Conservation (phyloP, 2,888 invertebrate genomes). For the Chalcosyrphus nemorum region DNA sequence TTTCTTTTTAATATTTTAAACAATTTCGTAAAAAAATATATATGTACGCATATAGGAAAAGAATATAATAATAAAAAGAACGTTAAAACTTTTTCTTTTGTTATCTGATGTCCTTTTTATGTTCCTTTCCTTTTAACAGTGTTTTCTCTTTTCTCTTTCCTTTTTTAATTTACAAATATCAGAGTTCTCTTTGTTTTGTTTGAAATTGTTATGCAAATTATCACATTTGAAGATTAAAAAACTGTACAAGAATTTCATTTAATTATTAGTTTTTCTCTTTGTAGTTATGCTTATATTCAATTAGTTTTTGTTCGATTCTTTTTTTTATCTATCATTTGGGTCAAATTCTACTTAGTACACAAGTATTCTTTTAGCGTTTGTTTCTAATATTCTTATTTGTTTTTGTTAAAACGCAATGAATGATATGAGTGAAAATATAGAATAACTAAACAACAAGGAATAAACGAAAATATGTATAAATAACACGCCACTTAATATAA, state of each 20-base stretch:
- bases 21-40: conserved; percentile 72
- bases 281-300: conserved; percentile 25
- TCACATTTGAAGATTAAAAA: conserved; percentile 64
- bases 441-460: conserved; percentile 48
- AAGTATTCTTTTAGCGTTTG: conserved; percentile 46
- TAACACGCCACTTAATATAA: conserved; percentile 66
- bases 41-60: conserved; percentile 67
- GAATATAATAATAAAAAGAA: conserved; percentile 51
- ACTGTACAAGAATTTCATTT: conserved; percentile 63
- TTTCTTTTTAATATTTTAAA: conserved; percentile 46
- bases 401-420: conserved; percentile 39
- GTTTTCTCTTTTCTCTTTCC: conserved; percentile 1
- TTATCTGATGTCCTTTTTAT: not conserved
- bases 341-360: conserved; percentile 63
- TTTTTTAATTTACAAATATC: conserved; percentile 20
- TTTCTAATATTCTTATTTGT: not conserved
- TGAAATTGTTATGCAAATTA: conserved; percentile 69
- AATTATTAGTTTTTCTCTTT: not conserved
- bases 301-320: conserved; percentile 47
- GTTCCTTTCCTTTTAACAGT: not conserved
- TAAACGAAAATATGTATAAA: conserved; percentile 48
- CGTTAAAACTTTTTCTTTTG: conserved; percentile 3
- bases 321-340: conserved; percentile 32
- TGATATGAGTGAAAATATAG: conserved; percentile 46
- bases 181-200: conserved; percentile 20